Evolutionary conservation across 2,113 vertebrate genomes (phyloP).

Genomic region (Synodontis membranacea): DNA sequence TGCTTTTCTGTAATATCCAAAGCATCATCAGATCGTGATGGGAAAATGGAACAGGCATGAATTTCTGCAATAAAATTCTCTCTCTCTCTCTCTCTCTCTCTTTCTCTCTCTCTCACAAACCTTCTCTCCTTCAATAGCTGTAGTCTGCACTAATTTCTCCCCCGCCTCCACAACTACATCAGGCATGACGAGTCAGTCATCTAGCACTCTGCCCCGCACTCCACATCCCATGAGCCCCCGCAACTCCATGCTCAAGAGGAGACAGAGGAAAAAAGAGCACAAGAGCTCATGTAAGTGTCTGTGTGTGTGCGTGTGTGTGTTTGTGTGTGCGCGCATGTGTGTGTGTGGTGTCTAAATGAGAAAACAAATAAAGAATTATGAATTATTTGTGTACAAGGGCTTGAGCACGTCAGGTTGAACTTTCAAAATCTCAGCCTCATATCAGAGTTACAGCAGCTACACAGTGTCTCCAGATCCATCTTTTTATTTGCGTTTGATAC

Average conservation of each 20-base stretch:
- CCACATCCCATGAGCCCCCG: conserved; percentile 89
- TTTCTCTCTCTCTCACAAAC: neutral
- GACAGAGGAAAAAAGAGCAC: conserved; percentile 89
- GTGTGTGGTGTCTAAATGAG: neutral
- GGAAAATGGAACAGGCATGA: neutral
- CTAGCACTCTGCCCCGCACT: conserved; percentile 84
- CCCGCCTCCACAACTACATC: conserved; percentile 82
- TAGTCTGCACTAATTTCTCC: conserved; percentile 90
- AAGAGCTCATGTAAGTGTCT: conserved; percentile 85
- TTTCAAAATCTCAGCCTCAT: neutral
- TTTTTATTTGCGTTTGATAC: neutral
- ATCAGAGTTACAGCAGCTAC: neutral
- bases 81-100: neutral
- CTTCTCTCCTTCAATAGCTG: conserved; percentile 67
- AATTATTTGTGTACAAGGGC: neutral
- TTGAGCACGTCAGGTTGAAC: neutral
- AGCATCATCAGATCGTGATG: neutral
- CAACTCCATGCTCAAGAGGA: conserved; percentile 86
- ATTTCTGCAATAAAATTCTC: neutral
- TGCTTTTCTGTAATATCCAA: neutral
- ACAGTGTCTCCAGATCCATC: neutral
- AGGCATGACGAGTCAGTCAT: conserved; percentile 83
- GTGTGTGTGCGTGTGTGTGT: neutral
- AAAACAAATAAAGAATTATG: neutral
- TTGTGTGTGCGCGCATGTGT: neutral